Evolutionary conservation across 1,140 invertebrate genomes (phyloP).

Genomic region (Cotesia glomerata): DNA sequence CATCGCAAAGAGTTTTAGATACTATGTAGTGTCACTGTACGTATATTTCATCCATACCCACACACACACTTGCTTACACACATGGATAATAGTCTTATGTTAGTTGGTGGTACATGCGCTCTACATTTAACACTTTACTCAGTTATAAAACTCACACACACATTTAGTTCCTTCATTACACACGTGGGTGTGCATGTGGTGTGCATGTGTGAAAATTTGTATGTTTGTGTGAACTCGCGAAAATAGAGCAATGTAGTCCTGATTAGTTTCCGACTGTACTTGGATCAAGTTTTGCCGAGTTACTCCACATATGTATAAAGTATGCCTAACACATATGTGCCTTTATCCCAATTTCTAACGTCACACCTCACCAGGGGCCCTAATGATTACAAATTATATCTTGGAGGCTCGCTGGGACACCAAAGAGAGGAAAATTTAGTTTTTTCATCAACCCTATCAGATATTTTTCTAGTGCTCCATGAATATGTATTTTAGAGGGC

Average conservation of each 20-base stretch:
- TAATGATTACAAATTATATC: too few species aligned
- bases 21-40: not conserved
- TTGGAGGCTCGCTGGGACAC: too few species aligned
- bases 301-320: too few species aligned
- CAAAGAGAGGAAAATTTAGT: too few species aligned
- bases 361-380: too few species aligned
- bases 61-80: not conserved
- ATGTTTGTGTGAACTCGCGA: conserved; percentile 1
- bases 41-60: not conserved
- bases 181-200: not conserved
- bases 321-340: not conserved
- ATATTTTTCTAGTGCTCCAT: too few species aligned
- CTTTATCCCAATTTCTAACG: too few species aligned
- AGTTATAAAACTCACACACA: too few species aligned
- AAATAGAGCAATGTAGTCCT: conserved; percentile 40
- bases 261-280: conserved; percentile 35
- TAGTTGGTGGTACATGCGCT: not conserved
- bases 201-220: not conserved
- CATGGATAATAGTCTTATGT: not conserved
- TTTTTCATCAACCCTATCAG: too few species aligned
- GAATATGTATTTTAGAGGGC: too few species aligned
- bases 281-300: conserved; percentile 30
- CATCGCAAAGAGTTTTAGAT: not conserved
- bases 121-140: not conserved
- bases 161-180: too few species aligned